phyloP scores from a whole-genome alignment of 30 jellyfish, hydroid and myxozoan species.

The Sanderia malayensis region DNA sequence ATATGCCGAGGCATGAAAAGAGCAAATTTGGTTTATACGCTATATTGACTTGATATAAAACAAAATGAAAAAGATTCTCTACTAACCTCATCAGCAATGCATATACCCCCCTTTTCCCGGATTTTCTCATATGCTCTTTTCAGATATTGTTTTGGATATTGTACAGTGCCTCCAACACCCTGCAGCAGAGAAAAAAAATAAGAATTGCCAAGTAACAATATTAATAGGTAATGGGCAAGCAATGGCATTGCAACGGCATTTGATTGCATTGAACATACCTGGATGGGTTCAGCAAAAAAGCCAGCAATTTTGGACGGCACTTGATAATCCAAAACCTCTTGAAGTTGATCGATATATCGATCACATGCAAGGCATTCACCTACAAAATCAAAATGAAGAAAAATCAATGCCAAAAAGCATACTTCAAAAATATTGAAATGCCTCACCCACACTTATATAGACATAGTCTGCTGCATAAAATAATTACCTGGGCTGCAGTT shows the following conservation, averaged over 20 bases:
- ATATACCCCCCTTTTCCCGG: conserved; percentile 88
- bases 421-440: too few relatives aligned
- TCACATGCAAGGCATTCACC: conserved; percentile 90
- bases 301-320: conserved; percentile 85
- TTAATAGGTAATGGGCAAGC: neutral
- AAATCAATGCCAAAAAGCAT: too few relatives aligned
- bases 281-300: conserved; percentile 96
- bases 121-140: conserved; percentile 71
- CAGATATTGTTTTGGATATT: conserved; percentile 78
- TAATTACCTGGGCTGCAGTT: conserved; percentile 76
- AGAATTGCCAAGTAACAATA: neutral
- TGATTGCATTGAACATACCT: conserved; percentile 60
- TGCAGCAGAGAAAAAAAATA: conserved; percentile 4
- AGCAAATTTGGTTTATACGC: too few relatives aligned
- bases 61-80: too few relatives aligned
- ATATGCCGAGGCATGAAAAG: too few relatives aligned
- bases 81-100: conserved; percentile 96
- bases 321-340: conserved; percentile 73
- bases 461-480: too few relatives aligned
- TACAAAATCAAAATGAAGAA: too few relatives aligned
- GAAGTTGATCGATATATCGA: conserved; percentile 71
- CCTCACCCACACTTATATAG: too few relatives aligned
- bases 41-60: too few relatives aligned
- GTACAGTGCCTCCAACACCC: conserved; percentile 99
- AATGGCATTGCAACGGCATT: neutral